Conservation (phyloP, 2,888 invertebrate genomes). For the Aquatica leii region DNA sequence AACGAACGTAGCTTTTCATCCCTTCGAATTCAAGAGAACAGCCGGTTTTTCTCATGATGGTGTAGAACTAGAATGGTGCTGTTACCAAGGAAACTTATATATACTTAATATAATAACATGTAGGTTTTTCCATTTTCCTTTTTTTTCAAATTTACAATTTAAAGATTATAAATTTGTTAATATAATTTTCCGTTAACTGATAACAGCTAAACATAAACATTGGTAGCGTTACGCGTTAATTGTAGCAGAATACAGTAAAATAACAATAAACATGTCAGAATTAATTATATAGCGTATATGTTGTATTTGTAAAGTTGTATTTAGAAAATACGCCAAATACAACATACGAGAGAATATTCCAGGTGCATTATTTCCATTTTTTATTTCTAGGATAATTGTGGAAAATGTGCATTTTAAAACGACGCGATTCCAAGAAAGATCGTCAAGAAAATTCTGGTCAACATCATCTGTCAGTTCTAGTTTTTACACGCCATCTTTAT, state of each 20-base stretch:
- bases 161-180: slow-evolving; percentile 8
- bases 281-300: slow-evolving; percentile 6
- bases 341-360: not conserved
- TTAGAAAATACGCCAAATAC: slow-evolving; percentile 13
- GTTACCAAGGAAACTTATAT: slow-evolving; percentile 44
- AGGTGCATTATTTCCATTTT: not conserved
- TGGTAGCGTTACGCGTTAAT: slow-evolving; percentile 4
- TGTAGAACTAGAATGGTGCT: slow-evolving; percentile 35
- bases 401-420: not conserved
- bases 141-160: slow-evolving; percentile 1
- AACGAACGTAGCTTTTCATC: slow-evolving; percentile 20
- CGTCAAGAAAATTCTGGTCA: slow-evolving; percentile 33
- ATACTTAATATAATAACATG: slow-evolving; percentile 32
- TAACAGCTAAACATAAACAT: not conserved
- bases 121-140: slow-evolving; percentile 34
- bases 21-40: slow-evolving; percentile 29
- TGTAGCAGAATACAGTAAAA: slow-evolving; percentile 10
- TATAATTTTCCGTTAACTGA: slow-evolving; percentile 3
- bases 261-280: slow-evolving; percentile 7
- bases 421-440: slow-evolving; percentile 26
- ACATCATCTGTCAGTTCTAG: slow-evolving; percentile 37
- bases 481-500: slow-evolving; percentile 37
- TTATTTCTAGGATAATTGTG: not conserved
- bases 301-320: slow-evolving; percentile 11
- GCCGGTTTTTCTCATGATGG: slow-evolving; percentile 43